A percentile compares a stretch with the other conserved stretches of the same genome.
Conservation (phyloP, 2,888 invertebrate species). For the Coleophora deauratella region DNA sequence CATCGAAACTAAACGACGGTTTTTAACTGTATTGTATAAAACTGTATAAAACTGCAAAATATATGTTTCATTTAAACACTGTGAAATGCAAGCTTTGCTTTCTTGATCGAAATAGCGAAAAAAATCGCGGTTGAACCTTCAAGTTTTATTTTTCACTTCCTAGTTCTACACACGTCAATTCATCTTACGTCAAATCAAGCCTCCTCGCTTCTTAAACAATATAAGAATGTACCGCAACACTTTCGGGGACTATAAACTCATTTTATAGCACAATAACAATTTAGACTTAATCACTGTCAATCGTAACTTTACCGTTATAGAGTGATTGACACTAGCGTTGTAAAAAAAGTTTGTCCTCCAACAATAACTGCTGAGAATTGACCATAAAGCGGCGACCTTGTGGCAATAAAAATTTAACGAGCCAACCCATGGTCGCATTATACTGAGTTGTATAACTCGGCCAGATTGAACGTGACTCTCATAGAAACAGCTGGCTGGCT, state of each 20-base stretch:
- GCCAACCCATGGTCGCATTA: conserved; percentile 45
- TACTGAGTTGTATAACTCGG: conserved; percentile 38
- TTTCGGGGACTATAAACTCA: conserved; percentile 43
- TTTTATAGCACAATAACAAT: conserved; percentile 62
- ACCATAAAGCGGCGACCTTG: conserved; percentile 75
- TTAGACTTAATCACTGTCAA: conserved; percentile 65
- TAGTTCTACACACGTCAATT: too few relatives aligned
- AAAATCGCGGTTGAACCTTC: too few relatives aligned
- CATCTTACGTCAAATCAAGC: too few relatives aligned
- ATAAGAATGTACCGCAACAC: conserved; percentile 43
- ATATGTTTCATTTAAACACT: too few relatives aligned
- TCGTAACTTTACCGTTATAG: conserved; percentile 54
- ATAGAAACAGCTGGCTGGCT: conserved; percentile 59
- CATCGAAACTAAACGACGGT: too few relatives aligned
- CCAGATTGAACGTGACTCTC: conserved; percentile 66
- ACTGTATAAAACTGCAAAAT: too few relatives aligned
- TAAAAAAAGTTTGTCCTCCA: conserved; percentile 61
- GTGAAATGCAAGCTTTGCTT: too few relatives aligned
- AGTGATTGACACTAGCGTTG: conserved; percentile 50
- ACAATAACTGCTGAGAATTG: conserved; percentile 72
- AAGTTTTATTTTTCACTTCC: too few relatives aligned
- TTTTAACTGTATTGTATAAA: too few relatives aligned
- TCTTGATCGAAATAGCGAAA: too few relatives aligned
- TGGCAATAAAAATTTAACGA: conserved; percentile 75
- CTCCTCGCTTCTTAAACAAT: conserved; percentile 21